Evolutionary conservation across 1,140 invertebrate genomes (phyloP).

Genomic region (Tribolium madens): DNA sequence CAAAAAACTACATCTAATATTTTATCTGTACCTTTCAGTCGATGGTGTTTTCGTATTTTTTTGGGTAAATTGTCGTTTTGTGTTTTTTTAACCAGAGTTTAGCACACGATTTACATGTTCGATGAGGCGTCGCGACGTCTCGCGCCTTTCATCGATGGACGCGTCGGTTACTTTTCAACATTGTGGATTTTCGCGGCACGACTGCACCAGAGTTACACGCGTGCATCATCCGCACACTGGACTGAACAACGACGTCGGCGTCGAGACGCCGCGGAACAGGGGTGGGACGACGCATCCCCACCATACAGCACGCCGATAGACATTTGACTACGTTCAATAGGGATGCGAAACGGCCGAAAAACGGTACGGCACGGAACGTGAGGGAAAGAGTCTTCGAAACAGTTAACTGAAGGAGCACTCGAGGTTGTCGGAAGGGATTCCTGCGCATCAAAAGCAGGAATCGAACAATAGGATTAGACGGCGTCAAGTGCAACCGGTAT

Average conservation of each 20-base stretch:
- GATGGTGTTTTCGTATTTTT: neutral
- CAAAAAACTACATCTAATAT: neutral
- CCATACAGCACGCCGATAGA: constrained; percentile 9
- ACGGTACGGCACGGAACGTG: neutral
- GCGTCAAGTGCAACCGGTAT: neutral
- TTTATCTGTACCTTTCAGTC: constrained; percentile 3
- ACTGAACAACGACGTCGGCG: constrained; percentile 55
- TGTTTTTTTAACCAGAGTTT: no score
- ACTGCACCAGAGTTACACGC: constrained; percentile 13
- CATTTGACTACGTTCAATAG: constrained; percentile 43
- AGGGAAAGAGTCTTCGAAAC: neutral
- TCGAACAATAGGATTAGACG: neutral
- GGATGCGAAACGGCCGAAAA: constrained; percentile 19
- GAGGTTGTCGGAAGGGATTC: neutral
- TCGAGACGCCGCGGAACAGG: constrained; percentile 50
- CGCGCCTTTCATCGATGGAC: neutral
- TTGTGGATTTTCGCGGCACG: constrained; percentile 25
- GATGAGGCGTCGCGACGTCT: constrained; percentile 13
- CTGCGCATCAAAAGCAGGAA: neutral
- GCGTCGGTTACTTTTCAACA: constrained; percentile 8
- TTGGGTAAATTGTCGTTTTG: neutral
- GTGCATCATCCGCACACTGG: constrained; percentile 47
- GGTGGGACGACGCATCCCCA: constrained; percentile 47
- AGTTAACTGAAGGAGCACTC: neutral
- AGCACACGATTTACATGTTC: neutral